phyloP scores from a whole-genome alignment of 2,113 vertebrate species.

The Sprattus sprattus region DNA sequence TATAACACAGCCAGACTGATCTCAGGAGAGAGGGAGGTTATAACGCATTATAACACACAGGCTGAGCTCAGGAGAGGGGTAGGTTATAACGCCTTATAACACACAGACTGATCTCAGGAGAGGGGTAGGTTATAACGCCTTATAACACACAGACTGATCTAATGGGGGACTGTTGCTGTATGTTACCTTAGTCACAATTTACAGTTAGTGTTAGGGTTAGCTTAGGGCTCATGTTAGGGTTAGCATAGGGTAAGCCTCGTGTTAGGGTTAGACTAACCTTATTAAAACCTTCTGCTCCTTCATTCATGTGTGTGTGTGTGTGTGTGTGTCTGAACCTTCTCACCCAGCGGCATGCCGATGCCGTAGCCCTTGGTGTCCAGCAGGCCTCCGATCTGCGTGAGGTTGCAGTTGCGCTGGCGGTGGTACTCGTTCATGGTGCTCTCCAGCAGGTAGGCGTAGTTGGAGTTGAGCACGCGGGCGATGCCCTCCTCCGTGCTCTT shows the following conservation, averaged over 20 bases:
- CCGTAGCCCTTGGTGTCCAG: conserved; percentile 99
- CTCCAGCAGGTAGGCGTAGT: conserved; percentile 96
- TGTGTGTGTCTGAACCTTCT: conserved; percentile 31
- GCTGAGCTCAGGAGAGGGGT: too few relatives aligned
- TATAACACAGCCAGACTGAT: conserved; percentile 50
- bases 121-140: too few relatives aligned
- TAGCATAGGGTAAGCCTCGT: too few relatives aligned
- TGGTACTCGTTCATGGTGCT: conserved; percentile 99
- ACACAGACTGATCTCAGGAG: too few relatives aligned
- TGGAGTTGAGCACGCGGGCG: conserved; percentile 93
- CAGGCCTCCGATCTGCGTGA: conserved; percentile 96
- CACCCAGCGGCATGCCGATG: conserved; percentile 97
- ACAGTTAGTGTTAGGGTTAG: too few relatives aligned
- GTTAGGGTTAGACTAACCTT: too few relatives aligned
- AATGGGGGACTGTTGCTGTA: too few relatives aligned
- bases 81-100: too few relatives aligned
- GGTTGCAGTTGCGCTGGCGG: conserved; percentile 97
- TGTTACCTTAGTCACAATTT: too few relatives aligned
- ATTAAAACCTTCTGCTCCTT: too few relatives aligned
- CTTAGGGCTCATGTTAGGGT: too few relatives aligned
- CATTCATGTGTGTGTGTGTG: neutral
- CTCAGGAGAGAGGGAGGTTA: conserved; percentile 53
- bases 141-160: conserved; percentile 60
- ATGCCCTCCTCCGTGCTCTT: conserved; percentile 99
- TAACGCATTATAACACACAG: too few relatives aligned